phyloP scores from a whole-genome alignment of 2,113 vertebrate genomes.

The Balaenoptera acutorostrata region DNA sequence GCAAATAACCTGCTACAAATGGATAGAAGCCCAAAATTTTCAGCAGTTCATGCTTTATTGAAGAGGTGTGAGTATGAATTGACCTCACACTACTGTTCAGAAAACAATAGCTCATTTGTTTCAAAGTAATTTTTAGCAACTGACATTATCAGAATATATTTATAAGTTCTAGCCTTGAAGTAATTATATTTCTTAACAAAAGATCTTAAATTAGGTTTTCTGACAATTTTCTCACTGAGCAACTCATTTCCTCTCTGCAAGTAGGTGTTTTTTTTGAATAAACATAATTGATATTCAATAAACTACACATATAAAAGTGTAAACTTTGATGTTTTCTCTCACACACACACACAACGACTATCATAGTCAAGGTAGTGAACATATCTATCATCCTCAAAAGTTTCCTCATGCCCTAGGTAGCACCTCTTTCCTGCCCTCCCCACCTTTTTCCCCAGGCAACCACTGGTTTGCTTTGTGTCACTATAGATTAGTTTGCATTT shows the following conservation, averaged over 20 bases:
- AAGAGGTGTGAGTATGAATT: not conserved
- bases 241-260: conserved; percentile 1
- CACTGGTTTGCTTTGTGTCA: not conserved
- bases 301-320: not conserved
- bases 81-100: not conserved
- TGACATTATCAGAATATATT: not conserved
- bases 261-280: not conserved
- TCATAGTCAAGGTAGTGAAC: not conserved
- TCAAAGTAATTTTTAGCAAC: conserved; percentile 30
- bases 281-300: not conserved
- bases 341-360: not conserved
- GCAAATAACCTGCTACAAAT: not conserved
- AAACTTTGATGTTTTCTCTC: not conserved
- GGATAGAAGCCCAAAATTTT: conserved; percentile 21
- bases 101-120: conserved; percentile 45
- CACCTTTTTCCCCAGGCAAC: not conserved
- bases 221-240: not conserved
- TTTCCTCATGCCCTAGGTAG: not conserved
- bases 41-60: not conserved
- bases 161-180: not conserved
- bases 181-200: conserved; percentile 11
- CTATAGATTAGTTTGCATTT: not conserved
- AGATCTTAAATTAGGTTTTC: not conserved
- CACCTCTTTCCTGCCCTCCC: not conserved
- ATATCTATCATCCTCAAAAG: not conserved